These are phyloP conservation scores for Endotricha flammealis DNA, from an alignment of 2,888 invertebrate genomes.

Conservation along the genomic window DNA sequence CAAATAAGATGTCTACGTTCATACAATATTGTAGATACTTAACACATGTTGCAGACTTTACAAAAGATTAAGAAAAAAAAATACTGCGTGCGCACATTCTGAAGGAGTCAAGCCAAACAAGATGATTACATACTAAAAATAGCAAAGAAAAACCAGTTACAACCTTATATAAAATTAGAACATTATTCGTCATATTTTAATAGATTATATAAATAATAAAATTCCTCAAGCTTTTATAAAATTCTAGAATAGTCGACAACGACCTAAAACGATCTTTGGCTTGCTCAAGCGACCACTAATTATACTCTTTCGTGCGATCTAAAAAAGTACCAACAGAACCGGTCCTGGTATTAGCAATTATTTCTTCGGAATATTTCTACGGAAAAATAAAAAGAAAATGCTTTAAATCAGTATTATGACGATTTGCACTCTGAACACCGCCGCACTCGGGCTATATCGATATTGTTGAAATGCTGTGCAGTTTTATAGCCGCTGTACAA, in stretches of 20 bases:
- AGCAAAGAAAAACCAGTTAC: too few species aligned
- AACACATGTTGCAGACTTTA: too few species aligned
- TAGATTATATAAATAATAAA: too few species aligned
- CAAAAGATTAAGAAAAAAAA: too few species aligned
- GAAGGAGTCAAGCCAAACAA: too few species aligned
- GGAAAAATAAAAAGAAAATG: slow-evolving; percentile 1
- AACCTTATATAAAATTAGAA: too few species aligned
- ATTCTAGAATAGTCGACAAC: background rate
- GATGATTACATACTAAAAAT: too few species aligned
- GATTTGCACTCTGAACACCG: slow-evolving; percentile 11
- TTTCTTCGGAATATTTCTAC: background rate
- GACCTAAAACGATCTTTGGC: background rate
- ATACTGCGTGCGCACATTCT: too few species aligned
- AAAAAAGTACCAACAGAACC: background rate
- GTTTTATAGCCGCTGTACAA: background rate
- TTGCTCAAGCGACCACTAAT: background rate
- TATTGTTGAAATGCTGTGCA: slow-evolving; percentile 1
- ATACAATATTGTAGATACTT: too few species aligned
- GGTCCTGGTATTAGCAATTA: background rate
- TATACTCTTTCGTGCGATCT: background rate
- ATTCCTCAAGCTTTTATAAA: too few species aligned
- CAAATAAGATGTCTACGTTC: too few species aligned
- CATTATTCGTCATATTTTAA: too few species aligned
- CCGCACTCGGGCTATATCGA: slow-evolving; percentile 1
- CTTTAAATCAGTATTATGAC: slow-evolving; percentile 2